Evolutionary conservation across 2,113 vertebrate genomes (phyloP).

Genomic region (Pseudois nayaur): DNA sequence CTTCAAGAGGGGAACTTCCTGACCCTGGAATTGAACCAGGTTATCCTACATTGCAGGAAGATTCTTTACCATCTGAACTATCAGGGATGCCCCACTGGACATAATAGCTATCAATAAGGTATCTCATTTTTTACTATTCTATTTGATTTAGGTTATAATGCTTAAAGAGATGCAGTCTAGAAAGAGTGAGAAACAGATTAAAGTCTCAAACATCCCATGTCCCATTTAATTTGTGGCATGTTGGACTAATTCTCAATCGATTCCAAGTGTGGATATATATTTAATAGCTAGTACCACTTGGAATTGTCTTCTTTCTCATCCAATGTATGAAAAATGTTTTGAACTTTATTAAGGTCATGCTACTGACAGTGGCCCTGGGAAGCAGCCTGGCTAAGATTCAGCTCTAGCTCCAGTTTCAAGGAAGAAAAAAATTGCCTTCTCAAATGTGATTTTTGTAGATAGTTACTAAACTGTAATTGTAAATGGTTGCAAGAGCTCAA

Average conservation of each 20-base stretch:
- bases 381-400: neutral
- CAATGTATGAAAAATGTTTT: neutral
- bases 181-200: neutral
- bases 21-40: neutral
- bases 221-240: neutral
- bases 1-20: neutral
- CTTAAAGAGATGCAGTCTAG: neutral
- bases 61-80: neutral
- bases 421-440: neutral
- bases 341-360: neutral
- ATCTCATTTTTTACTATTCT: neutral
- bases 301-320: neutral
- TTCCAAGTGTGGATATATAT: neutral
- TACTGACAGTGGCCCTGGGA: neutral
- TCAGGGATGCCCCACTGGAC: neutral
- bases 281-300: neutral
- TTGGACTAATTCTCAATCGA: neutral
- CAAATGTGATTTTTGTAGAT: neutral
- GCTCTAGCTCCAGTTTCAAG: neutral
- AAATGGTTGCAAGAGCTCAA: neutral
- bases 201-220: neutral
- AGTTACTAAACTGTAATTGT: neutral
- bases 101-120: neutral
- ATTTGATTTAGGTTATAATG: neutral
- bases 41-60: neutral